A percentile compares a stretch with the other conserved stretches of the same genome.
phyloP scores from a whole-genome alignment of 2,888 invertebrate genomes.

The Thymelicus acteon region DNA sequence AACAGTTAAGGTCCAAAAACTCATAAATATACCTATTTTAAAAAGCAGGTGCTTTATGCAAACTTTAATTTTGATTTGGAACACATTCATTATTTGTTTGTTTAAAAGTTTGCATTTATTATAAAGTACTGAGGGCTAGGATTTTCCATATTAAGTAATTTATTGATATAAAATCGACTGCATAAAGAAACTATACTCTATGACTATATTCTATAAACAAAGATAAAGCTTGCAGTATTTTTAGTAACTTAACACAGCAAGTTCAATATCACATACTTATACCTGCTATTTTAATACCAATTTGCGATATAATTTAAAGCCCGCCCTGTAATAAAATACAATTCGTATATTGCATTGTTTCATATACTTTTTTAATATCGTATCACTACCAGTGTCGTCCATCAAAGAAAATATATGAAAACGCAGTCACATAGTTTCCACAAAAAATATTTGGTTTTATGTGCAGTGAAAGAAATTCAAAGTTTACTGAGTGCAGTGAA shows the following conservation, averaged over 20 bases:
- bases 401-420: not conserved
- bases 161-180: no score
- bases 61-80: not conserved
- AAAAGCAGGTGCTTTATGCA: not conserved
- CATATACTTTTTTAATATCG: not conserved
- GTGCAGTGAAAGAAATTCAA: not conserved
- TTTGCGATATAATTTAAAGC: not conserved
- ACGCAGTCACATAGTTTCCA: not conserved
- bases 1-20: not conserved
- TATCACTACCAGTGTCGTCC: not conserved
- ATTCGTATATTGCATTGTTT: not conserved
- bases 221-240: no score
- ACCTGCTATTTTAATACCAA: no score
- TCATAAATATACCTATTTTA: not conserved
- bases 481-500: slow-evolving; percentile 19
- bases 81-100: not conserved
- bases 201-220: no score
- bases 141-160: no score
- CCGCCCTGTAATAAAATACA: not conserved
- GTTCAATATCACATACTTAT: no score
- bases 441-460: not conserved
- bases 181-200: no score
- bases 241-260: no score
- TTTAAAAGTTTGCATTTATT: no score
- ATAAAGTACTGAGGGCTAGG: no score